Conservation (phyloP, 1,140 invertebrate species). For the Drosophila melanogaster region Release_6_plus_ISO1_MT NC_004354.4:5242001-5242500, state of each 20-base stretch:
- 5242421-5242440: slow-evolving; percentile 67
- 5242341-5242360: slow-evolving; percentile 81
- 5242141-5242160: too few relatives aligned
- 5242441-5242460: not conserved
- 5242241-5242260: not conserved
- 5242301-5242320: slow-evolving; percentile 4
- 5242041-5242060: not conserved
- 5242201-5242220: too few relatives aligned
- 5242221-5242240: not conserved
- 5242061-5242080: slow-evolving; percentile 5
- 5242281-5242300: not conserved
- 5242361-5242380: slow-evolving; percentile 72
- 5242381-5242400: slow-evolving; percentile 35
- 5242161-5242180: not conserved
- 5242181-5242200: too few relatives aligned
- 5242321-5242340: slow-evolving; percentile 63
- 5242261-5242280: slow-evolving; percentile 1
- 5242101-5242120: slow-evolving; percentile 1
- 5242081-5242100: not conserved
- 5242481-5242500: slow-evolving; percentile 64
- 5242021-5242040: slow-evolving; percentile 14
- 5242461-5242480: slow-evolving; percentile 7
- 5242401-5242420: slow-evolving; percentile 30
- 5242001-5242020: slow-evolving; percentile 59
- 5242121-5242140: not conserved